These are phyloP conservation scores for Sylvicola fuscatus DNA, from an alignment of 2,888 invertebrate species.

Conservation along the genomic window DNA sequence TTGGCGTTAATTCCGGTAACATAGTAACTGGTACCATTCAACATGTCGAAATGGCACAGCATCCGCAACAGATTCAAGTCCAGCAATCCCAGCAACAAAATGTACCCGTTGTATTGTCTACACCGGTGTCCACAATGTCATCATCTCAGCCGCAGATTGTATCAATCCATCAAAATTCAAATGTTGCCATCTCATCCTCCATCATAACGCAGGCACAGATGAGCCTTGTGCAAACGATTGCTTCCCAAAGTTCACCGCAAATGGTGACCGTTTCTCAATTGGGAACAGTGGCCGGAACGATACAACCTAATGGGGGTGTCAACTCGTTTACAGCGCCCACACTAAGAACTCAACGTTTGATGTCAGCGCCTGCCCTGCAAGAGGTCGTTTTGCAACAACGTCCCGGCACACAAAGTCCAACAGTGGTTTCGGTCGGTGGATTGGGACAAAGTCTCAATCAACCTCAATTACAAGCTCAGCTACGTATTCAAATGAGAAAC, in stretches of 20 bases:
- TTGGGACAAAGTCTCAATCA: conserved; percentile 16
- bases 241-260: conserved; percentile 19
- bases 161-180: conserved; percentile 17
- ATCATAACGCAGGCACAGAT: conserved; percentile 14
- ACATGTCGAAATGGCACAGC: conserved; percentile 24
- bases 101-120: conserved; percentile 24
- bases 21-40: conserved; percentile 28
- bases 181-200: conserved; percentile 13
- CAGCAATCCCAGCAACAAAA: conserved; percentile 9
- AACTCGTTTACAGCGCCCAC: conserved; percentile 21
- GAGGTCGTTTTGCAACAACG: conserved; percentile 24
- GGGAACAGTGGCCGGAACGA: conserved; percentile 20
- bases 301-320: conserved; percentile 18
- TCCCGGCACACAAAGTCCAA: conserved; percentile 20
- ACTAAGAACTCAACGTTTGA: conserved; percentile 21
- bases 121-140: conserved; percentile 20
- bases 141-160: conserved; percentile 19
- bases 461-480: conserved; percentile 21
- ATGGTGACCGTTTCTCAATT: conserved; percentile 26
- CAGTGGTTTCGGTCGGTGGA: conserved; percentile 23
- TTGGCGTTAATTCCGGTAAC: not conserved
- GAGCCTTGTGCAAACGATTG: conserved; percentile 21
- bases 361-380: conserved; percentile 18
- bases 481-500: conserved; percentile 19
- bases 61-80: conserved; percentile 14